Evolutionary conservation across 1,140 invertebrate species (phyloP).

Genomic region (Lethrus apterus): DNA sequence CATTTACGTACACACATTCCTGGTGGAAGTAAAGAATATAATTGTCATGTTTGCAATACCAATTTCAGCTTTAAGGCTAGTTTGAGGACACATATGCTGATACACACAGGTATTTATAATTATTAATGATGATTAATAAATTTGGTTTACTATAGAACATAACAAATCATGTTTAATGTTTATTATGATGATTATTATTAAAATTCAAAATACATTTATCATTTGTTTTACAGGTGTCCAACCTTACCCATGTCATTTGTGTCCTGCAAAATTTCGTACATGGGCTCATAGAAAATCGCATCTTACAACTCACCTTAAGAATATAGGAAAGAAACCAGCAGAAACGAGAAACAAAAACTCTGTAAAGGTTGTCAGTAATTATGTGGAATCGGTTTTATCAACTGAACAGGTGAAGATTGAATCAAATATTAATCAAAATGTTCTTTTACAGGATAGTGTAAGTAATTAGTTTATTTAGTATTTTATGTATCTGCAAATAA

Average conservation of each 20-base stretch:
- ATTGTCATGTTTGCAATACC: conserved; percentile 53
- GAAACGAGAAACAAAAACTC: not conserved
- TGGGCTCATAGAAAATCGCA: conserved; percentile 62
- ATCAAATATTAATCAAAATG: not conserved
- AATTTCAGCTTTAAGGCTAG: conserved; percentile 55
- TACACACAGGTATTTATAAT: conserved; percentile 34
- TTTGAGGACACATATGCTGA: conserved; percentile 61
- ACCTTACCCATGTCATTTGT: conserved; percentile 60
- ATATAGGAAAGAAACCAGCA: not conserved
- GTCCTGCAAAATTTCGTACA: conserved; percentile 58
- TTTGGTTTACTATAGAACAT: too few species aligned
- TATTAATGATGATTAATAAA: too few species aligned
- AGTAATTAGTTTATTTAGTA: not conserved
- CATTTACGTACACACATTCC: conserved; percentile 54
- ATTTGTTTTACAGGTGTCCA: conserved; percentile 46
- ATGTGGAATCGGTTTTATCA: not conserved
- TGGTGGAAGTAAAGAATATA: conserved; percentile 44
- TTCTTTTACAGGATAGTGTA: not conserved
- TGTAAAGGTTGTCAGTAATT: not conserved
- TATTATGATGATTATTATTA: not conserved
- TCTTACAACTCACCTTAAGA: conserved; percentile 10
- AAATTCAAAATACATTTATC: not conserved
- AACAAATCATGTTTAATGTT: not conserved
- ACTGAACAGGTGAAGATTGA: not conserved
- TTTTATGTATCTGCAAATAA: not conserved